Conservation (phyloP, 2,888 invertebrate species). For the Melanargia galathea region DNA sequence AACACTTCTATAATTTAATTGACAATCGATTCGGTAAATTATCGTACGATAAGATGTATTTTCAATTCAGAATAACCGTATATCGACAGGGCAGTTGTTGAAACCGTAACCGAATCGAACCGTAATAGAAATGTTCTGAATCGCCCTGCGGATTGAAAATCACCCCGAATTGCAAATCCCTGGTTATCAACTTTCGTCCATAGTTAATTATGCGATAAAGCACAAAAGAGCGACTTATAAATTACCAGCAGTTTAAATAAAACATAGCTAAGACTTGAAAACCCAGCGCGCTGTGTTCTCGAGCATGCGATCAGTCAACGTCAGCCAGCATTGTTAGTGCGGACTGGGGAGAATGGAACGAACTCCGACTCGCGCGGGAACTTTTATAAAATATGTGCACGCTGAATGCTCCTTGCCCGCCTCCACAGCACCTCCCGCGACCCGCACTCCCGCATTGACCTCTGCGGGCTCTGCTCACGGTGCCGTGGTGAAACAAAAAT, state of each 20-base stretch:
- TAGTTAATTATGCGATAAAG: constrained; percentile 28
- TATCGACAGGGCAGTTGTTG: no score
- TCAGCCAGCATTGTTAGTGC: constrained; percentile 65
- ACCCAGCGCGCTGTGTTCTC: constrained; percentile 37
- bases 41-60: no score
- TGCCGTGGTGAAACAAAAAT: no score
- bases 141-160: no score
- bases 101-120: no score
- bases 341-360: constrained; percentile 58
- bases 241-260: constrained; percentile 40
- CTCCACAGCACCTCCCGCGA: background rate
- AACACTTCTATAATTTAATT: no score
- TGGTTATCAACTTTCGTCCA: constrained; percentile 8
- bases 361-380: constrained; percentile 52
- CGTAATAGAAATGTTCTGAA: no score
- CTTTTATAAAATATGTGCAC: constrained; percentile 64
- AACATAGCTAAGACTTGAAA: constrained; percentile 38
- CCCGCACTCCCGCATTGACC: constrained; percentile 8
- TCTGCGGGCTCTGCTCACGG: no score
- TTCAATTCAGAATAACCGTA: no score
- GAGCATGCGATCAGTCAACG: constrained; percentile 64
- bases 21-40: no score
- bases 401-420: constrained; percentile 33
- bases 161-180: no score
- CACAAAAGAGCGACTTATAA: constrained; percentile 38